Base-by-base conservation (phyloP, 2,113 vertebrate species). In the Bubo bubo region DNA sequence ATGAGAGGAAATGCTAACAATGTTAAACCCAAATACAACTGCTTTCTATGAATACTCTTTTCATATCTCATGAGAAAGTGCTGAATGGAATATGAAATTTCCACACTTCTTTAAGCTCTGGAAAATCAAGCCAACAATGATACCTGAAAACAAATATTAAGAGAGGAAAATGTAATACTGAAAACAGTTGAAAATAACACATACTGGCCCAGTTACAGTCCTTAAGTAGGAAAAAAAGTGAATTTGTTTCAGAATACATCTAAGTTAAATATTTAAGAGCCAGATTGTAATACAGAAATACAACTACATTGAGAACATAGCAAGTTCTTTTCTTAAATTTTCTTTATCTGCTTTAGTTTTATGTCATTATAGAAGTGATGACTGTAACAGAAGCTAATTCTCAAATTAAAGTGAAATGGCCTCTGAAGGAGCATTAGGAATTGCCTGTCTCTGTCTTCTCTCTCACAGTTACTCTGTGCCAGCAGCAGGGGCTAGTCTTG, bases 1-100 rank as follows among this genome's bases (percentile, higher is more conserved):
- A 94, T 84, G 98, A 98, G 98, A 98, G 98, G 98, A 98, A 98
- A 97, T 94, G 85, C 96, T 97, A 97, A 97, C 94, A 98, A 97
- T 97, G 96, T 97, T 97, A 85, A 91, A 96, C 92, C 86, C 95
- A 98, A 97, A 97, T 97, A 97, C 95, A 93, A 95, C 80, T 77
- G 47, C 92, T 97, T 97, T 97, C 95, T 97, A 93, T 91, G 98
- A 98, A 98, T 96, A 96, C 80, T 97, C 94, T 96, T 91, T 96
- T 98, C 96, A 34, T 97, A 83, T 97, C 97, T 97, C 97, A 90
- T 98, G 98, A 98, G 98, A 98, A 98, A 94, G 83, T 91, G 88
- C 72, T 94, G 80, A 82, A 93, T 68, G 73, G 76, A 91, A 88
- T 97, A 96, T 95, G 91, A 97, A 95, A 95, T 97, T 97, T 98